Percentiles rank a stretch among this genome's conserved stretches.
Conservation (phyloP, 2,888 invertebrate species). For the Heliconius aoede region DNA sequence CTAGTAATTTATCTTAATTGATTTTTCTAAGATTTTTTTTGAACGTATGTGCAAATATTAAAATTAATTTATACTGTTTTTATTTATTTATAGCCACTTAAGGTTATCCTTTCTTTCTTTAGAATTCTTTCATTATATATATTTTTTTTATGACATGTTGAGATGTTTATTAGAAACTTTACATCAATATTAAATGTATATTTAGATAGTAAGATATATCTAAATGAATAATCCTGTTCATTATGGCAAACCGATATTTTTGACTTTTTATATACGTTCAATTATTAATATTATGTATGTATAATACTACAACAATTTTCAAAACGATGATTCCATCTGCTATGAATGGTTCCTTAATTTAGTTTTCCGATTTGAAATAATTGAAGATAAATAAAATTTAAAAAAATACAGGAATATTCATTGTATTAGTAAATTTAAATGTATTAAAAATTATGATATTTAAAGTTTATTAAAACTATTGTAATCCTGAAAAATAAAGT, state of each 20-base stretch:
- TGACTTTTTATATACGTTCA: background rate
- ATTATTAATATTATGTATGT: background rate
- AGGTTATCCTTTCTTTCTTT: no score
- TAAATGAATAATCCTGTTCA: background rate
- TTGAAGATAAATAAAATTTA: no score
- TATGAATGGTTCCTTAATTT: no score
- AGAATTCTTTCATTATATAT: no score
- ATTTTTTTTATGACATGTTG: background rate
- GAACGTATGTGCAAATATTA: background rate
- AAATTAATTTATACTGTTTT: background rate
- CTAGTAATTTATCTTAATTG: background rate
- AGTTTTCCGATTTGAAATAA: no score
- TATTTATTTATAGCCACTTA: no score
- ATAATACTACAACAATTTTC: background rate
- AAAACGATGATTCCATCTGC: no score
- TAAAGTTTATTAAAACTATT: background rate
- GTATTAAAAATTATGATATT: background rate
- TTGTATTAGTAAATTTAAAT: background rate
- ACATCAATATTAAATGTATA: background rate
- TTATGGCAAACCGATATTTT: background rate
- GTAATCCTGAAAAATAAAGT: slow-evolving; percentile 13
- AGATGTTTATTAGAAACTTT: background rate
- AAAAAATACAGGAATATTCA: slow-evolving; percentile 15
- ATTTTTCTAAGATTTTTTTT: no score
- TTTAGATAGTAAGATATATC: background rate